Evolutionary conservation across 2,888 invertebrate genomes (phyloP), one percentile per base, ranked within the genome.

Genomic region (Syritta pipiens): DNA sequence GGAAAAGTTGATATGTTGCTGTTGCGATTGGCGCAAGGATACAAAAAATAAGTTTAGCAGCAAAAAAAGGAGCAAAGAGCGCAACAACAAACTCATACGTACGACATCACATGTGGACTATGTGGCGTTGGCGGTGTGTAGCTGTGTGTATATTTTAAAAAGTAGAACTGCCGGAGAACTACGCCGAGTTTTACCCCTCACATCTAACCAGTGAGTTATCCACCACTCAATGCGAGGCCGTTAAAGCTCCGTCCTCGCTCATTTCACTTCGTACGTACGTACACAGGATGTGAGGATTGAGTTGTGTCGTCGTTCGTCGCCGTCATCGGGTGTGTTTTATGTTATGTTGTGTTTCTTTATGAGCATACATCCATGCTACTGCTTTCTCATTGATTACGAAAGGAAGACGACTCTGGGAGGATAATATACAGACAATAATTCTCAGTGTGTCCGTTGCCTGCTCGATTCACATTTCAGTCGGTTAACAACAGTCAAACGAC

Each of bases 401-500:
- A 46, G 30, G 51, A 72, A 76, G 68, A 75, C 63, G 69, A 75
- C 63, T 59, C 57, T 76, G 72, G 81, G 71, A 81, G 77, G 71
- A 82, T 82, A 81, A 81, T 82, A 82, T 81, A 81, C 82, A 81
- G 81, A 81, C 82, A 81, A 81, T 82, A 82, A 82, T 82, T 81
- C 77, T 81, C 69, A 69, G 75, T 82, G 60, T 79, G 74, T 79
- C 79, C 79, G 74, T 74, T 74, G 22, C 60, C 62, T 68, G 74
- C 67, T 62, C 67, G 74, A 79, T 79, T 79, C 79, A 88, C 79
- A 74, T 74, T 79, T 79, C 79, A 89, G 89, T 89, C 88, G 88
- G 87, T 88, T 88, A 87, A 88, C 88, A 88, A 88, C 89, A 87
- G 88, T 89, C 88, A 88, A 87, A 87, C 88, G 88, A 86, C 88